These are phyloP conservation scores for Helicolenus hilgendorfi DNA, from an alignment of 2,797 vertebrate genomes.

Conservation along the genomic window DNA sequence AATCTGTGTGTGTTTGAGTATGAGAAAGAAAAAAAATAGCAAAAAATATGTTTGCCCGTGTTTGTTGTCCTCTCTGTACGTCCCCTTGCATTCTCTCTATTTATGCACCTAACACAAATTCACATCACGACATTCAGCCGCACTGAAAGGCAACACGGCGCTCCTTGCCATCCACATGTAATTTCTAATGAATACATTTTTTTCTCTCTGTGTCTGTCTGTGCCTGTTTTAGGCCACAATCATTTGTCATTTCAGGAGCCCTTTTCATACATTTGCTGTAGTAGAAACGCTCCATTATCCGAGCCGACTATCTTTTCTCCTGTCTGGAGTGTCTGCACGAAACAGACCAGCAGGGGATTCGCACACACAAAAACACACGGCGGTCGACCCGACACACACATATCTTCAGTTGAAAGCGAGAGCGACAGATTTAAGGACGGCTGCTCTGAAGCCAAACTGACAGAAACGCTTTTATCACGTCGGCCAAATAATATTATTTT, in stretches of 20 bases:
- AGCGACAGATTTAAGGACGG: slow-evolving; percentile 63
- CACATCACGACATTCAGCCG: slow-evolving; percentile 44
- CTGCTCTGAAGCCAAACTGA: slow-evolving; percentile 47
- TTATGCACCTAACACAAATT: slow-evolving; percentile 63
- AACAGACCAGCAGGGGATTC: slow-evolving; percentile 79
- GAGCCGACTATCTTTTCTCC: slow-evolving; percentile 74
- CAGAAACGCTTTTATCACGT: slow-evolving; percentile 17
- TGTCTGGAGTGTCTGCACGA: slow-evolving; percentile 75
- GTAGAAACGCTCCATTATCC: slow-evolving; percentile 96
- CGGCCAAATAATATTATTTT: slow-evolving; percentile 59
- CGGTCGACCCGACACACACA: slow-evolving; percentile 61
- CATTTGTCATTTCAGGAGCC: slow-evolving; percentile 91
- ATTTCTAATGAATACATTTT: slow-evolving; percentile 92
- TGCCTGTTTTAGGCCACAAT: slow-evolving; percentile 89
- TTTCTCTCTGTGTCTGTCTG: slow-evolving; percentile 73
- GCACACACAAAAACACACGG: slow-evolving; percentile 84
- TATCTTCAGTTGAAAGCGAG: slow-evolving; percentile 55
- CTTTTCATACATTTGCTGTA: slow-evolving; percentile 84
- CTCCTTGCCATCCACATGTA: slow-evolving; percentile 53
- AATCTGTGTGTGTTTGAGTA: not conserved
- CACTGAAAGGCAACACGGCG: slow-evolving; percentile 39
- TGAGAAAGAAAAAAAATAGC: too few relatives aligned
- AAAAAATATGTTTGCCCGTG: slow-evolving; percentile 17
- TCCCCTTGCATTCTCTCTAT: slow-evolving; percentile 24
- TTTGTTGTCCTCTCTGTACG: slow-evolving; percentile 27